A percentile compares a stretch with the other conserved stretches of the same genome.
phyloP scores from a whole-genome alignment of 2,113 vertebrate genomes.

The Megaceryle torquata region DNA sequence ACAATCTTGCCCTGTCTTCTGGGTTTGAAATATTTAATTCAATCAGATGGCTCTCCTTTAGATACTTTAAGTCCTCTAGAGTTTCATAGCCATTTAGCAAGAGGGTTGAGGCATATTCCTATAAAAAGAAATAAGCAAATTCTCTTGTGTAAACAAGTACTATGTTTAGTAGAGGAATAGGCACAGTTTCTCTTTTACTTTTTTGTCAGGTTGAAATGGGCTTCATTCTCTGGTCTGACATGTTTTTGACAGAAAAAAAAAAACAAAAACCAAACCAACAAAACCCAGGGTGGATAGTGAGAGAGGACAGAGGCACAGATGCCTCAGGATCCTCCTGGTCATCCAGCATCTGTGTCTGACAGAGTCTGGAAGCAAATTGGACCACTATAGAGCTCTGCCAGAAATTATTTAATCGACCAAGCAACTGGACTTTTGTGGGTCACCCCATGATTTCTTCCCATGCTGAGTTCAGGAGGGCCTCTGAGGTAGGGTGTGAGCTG shows the following conservation, averaged over 20 bases:
- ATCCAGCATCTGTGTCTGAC: not conserved
- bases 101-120: slow-evolving; percentile 91
- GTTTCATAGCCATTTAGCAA: slow-evolving; percentile 93
- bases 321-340: not conserved
- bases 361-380: not conserved
- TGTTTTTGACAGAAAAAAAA: not conserved
- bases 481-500: not conserved
- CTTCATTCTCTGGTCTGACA: not conserved
- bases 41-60: slow-evolving; percentile 90
- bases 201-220: not conserved
- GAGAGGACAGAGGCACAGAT: not conserved
- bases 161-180: not conserved
- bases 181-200: not conserved
- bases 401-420: not conserved
- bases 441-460: too few relatives aligned
- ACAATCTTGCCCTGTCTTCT: slow-evolving; percentile 84
- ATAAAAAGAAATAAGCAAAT: not conserved
- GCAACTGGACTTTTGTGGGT: not conserved
- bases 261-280: not conserved
- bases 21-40: slow-evolving; percentile 90
- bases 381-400: not conserved
- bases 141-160: not conserved
- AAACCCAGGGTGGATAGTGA: not conserved
- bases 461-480: not conserved
- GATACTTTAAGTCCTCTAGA: slow-evolving; percentile 89